Percentiles rank a stretch among this genome's conserved stretches.
These are phyloP conservation scores for Lamellibrachia columna DNA, from an alignment of 2,888 invertebrate genomes.

Conservation along the genomic window DNA sequence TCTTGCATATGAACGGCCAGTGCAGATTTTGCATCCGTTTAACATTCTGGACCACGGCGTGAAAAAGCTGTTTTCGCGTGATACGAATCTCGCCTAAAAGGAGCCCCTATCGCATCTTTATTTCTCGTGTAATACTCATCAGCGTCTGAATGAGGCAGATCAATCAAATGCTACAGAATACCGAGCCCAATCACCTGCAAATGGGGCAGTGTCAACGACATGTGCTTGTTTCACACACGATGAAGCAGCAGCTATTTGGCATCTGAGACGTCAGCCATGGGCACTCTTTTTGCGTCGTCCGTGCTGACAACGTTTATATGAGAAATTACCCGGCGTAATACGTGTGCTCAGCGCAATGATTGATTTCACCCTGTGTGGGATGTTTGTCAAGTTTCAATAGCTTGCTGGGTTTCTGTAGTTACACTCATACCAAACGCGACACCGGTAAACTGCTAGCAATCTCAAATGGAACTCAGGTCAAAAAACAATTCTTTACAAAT, in stretches of 20 bases:
- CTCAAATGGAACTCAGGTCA: neutral
- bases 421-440: neutral
- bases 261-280: neutral
- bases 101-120: neutral
- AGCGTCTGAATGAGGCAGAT: neutral
- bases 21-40: neutral
- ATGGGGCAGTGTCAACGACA: neutral
- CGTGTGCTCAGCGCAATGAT: neutral
- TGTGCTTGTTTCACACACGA: neutral
- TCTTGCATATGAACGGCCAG: neutral
- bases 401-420: neutral
- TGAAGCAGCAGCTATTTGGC: neutral
- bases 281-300: neutral
- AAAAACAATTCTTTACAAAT: neutral
- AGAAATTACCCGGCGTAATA: conserved; percentile 1
- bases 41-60: neutral
- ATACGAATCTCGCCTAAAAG: neutral
- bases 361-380: conserved; percentile 1
- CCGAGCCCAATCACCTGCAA: neutral
- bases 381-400: neutral
- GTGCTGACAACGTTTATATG: neutral
- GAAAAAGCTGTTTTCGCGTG: neutral
- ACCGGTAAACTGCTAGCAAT: neutral
- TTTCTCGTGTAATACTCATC: neutral
- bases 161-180: neutral